Percentiles rank a stretch among this genome's conserved stretches.
These are phyloP conservation scores for Pantala flavescens DNA, from an alignment of 1,140 invertebrate genomes.

Conservation along the genomic window DNA sequence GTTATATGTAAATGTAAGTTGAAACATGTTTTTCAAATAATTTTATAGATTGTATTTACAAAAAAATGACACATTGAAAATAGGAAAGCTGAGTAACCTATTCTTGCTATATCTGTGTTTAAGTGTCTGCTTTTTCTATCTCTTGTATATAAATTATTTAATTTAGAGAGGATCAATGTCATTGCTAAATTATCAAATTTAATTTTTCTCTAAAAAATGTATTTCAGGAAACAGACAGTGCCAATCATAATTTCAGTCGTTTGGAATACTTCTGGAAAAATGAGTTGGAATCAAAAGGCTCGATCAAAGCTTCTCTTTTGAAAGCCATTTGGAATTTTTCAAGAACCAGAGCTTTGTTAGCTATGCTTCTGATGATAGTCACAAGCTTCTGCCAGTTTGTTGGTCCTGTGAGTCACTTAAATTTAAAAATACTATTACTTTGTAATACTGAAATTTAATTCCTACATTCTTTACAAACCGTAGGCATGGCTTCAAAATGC, in stretches of 20 bases:
- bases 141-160: no score
- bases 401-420: conserved; percentile 42
- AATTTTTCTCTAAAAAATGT: background rate
- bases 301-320: conserved; percentile 38
- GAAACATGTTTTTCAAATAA: no score
- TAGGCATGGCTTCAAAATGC: background rate
- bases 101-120: no score
- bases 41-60: no score
- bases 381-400: conserved; percentile 49
- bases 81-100: no score
- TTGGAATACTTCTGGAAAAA: conserved; percentile 41
- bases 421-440: conserved; percentile 17
- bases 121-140: no score
- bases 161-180: no score
- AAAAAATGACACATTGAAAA: no score
- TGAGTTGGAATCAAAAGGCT: conserved; percentile 34
- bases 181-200: background rate
- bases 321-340: conserved; percentile 44
- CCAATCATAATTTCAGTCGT: background rate
- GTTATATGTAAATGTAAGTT: no score
- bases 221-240: background rate
- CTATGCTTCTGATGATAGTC: conserved; percentile 40
- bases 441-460: background rate
- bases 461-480: no score
- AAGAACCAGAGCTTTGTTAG: conserved; percentile 41